Percentiles rank a stretch among this genome's conserved stretches.
These are phyloP conservation scores for Armadillidium nasatum DNA, from an alignment of 1,140 invertebrate species.

Conservation along the genomic window DNA sequence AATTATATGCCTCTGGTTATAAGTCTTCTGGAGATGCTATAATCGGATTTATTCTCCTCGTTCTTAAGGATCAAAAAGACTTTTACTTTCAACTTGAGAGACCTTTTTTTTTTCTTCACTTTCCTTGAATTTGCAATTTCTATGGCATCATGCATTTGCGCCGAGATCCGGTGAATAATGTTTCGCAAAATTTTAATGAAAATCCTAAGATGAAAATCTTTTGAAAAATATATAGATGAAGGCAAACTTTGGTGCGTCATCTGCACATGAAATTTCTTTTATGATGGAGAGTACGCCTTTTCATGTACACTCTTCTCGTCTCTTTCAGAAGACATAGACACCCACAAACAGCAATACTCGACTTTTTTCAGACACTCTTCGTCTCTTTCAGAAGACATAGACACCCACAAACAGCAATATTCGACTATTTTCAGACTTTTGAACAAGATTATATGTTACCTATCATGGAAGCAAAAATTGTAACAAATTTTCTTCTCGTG, in stretches of 20 bases:
- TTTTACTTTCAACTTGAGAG: not conserved
- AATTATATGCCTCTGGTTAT: not conserved
- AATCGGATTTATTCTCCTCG: not conserved
- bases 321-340: too few relatives aligned
- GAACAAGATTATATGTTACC: too few relatives aligned
- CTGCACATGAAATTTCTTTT: not conserved
- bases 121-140: not conserved
- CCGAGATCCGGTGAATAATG: conserved; percentile 3
- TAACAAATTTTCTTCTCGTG: too few relatives aligned
- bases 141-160: conserved; percentile 9
- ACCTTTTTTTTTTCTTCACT: not conserved
- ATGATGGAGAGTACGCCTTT: not conserved
- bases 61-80: not conserved
- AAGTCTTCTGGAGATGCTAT: not conserved
- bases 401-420: too few relatives aligned
- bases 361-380: not conserved
- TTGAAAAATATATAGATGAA: not conserved
- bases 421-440: too few relatives aligned
- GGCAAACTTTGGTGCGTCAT: not conserved
- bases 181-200: conserved; percentile 5
- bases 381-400: too few relatives aligned
- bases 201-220: not conserved
- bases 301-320: not conserved
- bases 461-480: too few relatives aligned
- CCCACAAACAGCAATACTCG: too few relatives aligned